Base-by-base conservation (phyloP, 2,113 vertebrate species). In the Monopterus albus region DNA sequence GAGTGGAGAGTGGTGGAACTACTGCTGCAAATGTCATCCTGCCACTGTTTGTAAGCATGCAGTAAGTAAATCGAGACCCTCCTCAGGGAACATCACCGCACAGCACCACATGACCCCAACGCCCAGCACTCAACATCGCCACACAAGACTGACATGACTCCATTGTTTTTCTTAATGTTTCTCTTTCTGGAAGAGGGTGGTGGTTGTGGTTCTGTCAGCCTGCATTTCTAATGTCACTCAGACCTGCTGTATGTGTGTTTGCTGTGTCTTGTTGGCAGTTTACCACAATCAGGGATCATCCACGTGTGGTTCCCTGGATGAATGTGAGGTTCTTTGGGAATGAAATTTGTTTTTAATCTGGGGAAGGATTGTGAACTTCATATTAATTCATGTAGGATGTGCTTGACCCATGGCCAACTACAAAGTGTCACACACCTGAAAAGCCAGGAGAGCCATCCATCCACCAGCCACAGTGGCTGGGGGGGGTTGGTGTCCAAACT, bases 31-130 rank as follows among this genome's bases (percentile, higher is more conserved):
- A 87, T 90, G 72, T 84, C 90, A 75, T 82, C 85, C 69, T 72
- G 71, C 78, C 52, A 74, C 86, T 87, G 84, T 88, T 82, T 90
- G 83, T 90, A 81, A 83, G 75, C 74, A 78, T 89, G 89, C 89
- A 89, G 91, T 92, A 92, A 92, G 91, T 92, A 91, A 91, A 61
- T 69, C 80, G 53, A 86, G 81, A 73, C 77, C 71, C 77, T 81
- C 68, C 80, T 75, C 60, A 5, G 70, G 80, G 67, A 82, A 82
- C 82, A 87, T 57, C 35, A 75, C 88, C n/a, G 85, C 89, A 89
- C 83, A 85, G 82, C 85, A 89, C 85, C 76, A 87, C 87, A 87
- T 36, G 35, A 79, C 53, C 36, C 46, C 62, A 80, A 81, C 51
- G 73, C 68, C 69, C 84, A 87, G 75, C 89, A 89, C 78, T 73